A percentile compares a stretch with the other conserved stretches of the same genome.
phyloP scores from a whole-genome alignment of 2,797 vertebrate species.

The Tiaroga cobitis region DNA sequence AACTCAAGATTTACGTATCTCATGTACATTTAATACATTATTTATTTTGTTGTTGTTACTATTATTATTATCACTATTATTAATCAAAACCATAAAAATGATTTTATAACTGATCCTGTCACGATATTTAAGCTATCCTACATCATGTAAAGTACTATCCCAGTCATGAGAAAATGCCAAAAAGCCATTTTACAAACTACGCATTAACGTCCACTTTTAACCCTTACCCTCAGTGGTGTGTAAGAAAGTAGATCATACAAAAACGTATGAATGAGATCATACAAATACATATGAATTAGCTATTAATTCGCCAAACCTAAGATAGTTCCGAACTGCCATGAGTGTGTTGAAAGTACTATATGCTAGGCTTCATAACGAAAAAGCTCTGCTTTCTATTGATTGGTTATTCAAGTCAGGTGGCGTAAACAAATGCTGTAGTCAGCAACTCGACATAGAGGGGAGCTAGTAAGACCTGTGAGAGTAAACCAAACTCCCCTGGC shows the following conservation, averaged over 20 bases:
- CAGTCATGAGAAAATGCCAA: neutral
- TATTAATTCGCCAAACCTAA: neutral
- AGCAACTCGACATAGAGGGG: neutral
- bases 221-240: too few relatives aligned
- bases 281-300: too few relatives aligned
- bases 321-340: neutral
- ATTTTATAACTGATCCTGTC: neutral
- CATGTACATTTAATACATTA: too few relatives aligned
- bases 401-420: neutral
- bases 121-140: neutral
- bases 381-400: neutral
- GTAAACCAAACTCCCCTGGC: neutral
- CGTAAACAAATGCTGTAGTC: neutral
- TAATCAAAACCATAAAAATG: too few relatives aligned
- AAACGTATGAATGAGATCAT: too few relatives aligned
- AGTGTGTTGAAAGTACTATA: neutral
- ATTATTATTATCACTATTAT: neutral
- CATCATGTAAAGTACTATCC: neutral
- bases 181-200: too few relatives aligned
- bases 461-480: neutral
- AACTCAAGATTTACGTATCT: too few relatives aligned
- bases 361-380: neutral
- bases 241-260: too few relatives aligned
- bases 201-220: too few relatives aligned
- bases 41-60: neutral